Conservation (phyloP, 2,797 vertebrate genomes). For the Tragelaphus eurycerus region DNA sequence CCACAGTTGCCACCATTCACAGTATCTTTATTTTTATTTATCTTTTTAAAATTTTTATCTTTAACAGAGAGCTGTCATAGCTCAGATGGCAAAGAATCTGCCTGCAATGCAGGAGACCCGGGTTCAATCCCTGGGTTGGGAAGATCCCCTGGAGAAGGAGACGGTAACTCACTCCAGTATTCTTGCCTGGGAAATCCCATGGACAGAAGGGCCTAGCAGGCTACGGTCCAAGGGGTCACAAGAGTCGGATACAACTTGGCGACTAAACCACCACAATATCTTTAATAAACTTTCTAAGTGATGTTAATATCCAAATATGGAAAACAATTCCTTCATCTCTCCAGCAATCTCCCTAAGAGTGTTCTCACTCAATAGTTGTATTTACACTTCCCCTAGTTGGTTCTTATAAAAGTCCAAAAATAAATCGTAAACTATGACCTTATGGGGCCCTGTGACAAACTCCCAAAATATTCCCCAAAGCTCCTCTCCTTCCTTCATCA, state of each 20-base stretch:
- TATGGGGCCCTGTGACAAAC: not conserved
- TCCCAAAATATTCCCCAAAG: not conserved
- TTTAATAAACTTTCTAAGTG: not conserved
- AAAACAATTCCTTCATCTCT: not conserved
- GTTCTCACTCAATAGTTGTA: not conserved
- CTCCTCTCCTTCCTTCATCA: not conserved
- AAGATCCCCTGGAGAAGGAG: not conserved
- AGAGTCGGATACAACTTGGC: not conserved
- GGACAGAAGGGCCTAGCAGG: not conserved
- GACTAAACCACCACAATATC: not conserved
- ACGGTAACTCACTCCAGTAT: not conserved
- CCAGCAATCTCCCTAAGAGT: not conserved
- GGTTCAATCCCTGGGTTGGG: not conserved
- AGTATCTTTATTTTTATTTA: not conserved
- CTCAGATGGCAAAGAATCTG: not conserved
- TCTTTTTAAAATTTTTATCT: not conserved
- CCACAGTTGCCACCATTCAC: not conserved
- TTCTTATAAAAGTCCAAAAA: not conserved
- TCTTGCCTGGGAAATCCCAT: not conserved
- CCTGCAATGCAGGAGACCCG: not conserved
- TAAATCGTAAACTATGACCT: not conserved
- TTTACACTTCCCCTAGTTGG: not conserved
- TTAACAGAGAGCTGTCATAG: not conserved
- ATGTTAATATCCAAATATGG: not conserved
- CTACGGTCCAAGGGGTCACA: not conserved